Conservation (phyloP, 1,140 invertebrate species). For the Venturia canescens region DNA sequence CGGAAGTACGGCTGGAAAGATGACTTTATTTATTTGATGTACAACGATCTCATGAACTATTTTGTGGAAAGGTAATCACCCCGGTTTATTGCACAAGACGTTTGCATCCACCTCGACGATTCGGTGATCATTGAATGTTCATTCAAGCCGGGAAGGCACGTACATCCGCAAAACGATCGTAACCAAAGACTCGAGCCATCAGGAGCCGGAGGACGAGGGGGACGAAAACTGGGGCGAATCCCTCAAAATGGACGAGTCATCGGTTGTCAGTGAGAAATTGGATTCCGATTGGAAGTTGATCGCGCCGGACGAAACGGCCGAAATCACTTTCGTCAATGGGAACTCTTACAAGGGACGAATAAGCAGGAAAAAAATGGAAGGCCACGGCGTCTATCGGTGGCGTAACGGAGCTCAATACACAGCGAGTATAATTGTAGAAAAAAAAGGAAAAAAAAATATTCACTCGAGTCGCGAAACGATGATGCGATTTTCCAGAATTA, state of each 20-base stretch:
- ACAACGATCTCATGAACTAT: conserved; percentile 55
- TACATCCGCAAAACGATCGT: conserved; percentile 35
- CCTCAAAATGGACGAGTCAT: conserved; percentile 1
- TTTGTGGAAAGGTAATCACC: conserved; percentile 55
- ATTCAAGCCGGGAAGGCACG: conserved; percentile 50
- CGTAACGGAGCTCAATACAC: conserved; percentile 76
- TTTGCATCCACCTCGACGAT: conserved; percentile 1
- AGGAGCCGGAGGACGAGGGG: background rate
- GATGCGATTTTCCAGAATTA: too few species aligned
- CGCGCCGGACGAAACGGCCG: conserved; percentile 61
- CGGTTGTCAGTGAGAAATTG: background rate
- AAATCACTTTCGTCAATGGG: conserved; percentile 73
- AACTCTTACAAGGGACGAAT: conserved; percentile 74
- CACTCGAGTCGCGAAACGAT: conserved; percentile 24
- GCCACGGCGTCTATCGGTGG: conserved; percentile 78
- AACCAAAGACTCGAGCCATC: background rate
- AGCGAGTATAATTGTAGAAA: conserved; percentile 59
- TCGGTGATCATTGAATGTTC: conserved; percentile 3
- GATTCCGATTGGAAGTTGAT: conserved; percentile 50
- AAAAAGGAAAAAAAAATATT: conserved; percentile 23
- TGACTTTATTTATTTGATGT: conserved; percentile 57
- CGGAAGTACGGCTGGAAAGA: conserved; percentile 51
- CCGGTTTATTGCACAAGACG: conserved; percentile 7
- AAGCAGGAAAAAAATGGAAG: conserved; percentile 77
- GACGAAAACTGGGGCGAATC: background rate